Base-by-base conservation (phyloP, 2,888 invertebrate species). In the Ornithoptera priamus region DNA sequence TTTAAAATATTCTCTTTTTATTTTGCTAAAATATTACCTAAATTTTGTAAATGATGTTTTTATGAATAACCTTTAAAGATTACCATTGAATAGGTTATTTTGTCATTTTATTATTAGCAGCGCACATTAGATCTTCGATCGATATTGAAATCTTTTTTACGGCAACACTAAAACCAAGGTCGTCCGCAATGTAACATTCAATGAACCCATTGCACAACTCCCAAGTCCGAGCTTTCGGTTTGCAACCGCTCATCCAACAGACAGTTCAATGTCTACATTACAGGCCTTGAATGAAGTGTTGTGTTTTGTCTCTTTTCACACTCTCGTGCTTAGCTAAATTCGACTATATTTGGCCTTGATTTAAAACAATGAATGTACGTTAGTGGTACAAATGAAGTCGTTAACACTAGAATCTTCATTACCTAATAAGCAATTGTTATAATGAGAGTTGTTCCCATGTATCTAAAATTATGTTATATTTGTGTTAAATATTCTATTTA, bases 191-290 rank as follows among this genome's bases (percentile, higher is more conserved):
- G 46, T 74, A 75, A 62, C 69, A 78, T 78, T 77, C 78, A 79
- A 76, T 78, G 78, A 79, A 76, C 76, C 77, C 73, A 76, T 85
- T 85, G 80, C 84, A 73, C 77, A 82, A 85, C 76, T 72, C 68
- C 30, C 72, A 72, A 76, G 80, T 78, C 83, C 85, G 85, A 78
- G 77, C 75, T 80, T 80, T 78, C 72, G 74, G 80, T 81, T 84
- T 83, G 85, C 85, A 80, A 79, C 79, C 81, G 81, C 80, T 80
- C 81, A 84, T 81, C 77, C 79, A 79, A 77, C 77, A 78, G 79
- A 82, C 82, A 85, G 87, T 86, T 86, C 86, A 86, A 86, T 85
- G 87, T 84, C 85, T 81, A 71, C 68, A 46, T 42, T 66, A 24
- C 3, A 53, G 80, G 79, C 85, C 86, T 84, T 86, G 85, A 82